Evolutionary conservation across 2,888 invertebrate species (phyloP).

Genomic region (Ditula angustiorana): DNA sequence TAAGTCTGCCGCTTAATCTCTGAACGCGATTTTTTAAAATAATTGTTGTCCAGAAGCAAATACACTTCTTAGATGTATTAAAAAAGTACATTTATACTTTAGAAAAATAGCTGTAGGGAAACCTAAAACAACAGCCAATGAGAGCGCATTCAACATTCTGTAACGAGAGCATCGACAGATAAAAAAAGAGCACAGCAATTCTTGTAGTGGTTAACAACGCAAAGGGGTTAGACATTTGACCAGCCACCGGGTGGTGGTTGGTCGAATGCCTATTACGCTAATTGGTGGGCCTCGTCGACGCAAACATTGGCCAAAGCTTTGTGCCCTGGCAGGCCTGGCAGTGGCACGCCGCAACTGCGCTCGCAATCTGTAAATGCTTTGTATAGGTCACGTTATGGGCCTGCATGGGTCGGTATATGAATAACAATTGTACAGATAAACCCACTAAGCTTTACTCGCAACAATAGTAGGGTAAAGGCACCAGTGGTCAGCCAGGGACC

Average conservation of each 20-base stretch:
- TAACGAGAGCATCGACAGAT: background rate
- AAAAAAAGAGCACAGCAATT: background rate
- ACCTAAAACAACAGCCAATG: background rate
- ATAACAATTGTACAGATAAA: conserved; percentile 49
- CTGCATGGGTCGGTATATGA: conserved; percentile 51
- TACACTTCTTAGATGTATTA: background rate
- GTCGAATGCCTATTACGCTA: conserved; percentile 66
- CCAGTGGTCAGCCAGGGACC: too few relatives aligned
- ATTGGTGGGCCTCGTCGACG: conserved; percentile 59
- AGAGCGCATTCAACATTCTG: background rate
- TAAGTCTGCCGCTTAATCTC: background rate
- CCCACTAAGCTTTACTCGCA: conserved; percentile 44
- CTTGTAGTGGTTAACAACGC: background rate
- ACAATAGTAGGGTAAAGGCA: too few relatives aligned
- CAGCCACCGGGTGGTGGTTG: conserved; percentile 47
- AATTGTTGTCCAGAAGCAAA: background rate
- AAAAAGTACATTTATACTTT: too few relatives aligned
- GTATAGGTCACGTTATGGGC: conserved; percentile 62
- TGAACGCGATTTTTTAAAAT: background rate
- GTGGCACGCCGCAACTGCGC: conserved; percentile 61
- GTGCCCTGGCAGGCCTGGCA: conserved; percentile 53
- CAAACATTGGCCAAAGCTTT: conserved; percentile 62
- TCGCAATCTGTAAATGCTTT: conserved; percentile 69
- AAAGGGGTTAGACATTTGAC: conserved; percentile 40
- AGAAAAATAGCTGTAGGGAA: too few relatives aligned